Evolutionary conservation across 2,888 invertebrate genomes (phyloP), one percentile per base, ranked within the genome.

Genomic region (Muschampia plurimacula): DNA sequence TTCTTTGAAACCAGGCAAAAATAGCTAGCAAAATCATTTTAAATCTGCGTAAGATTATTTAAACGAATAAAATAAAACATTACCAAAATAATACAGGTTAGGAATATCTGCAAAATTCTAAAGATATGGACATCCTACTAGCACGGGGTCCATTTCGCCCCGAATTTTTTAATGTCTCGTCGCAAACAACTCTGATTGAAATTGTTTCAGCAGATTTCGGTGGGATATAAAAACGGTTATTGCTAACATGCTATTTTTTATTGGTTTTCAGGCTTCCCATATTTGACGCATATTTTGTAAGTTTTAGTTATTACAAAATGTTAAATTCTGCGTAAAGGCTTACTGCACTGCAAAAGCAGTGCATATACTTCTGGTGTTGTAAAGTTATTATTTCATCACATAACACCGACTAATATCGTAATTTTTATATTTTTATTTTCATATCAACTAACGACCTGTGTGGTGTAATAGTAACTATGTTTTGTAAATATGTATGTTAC

Each of bases 181-280:
- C 70, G 44, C 64, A 70, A 70, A 70, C 64, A 70, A 70, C 52
- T 59, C 65, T 70, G 64, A 70, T 70, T 70, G 70, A 70, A 70
- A 65, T 70, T 70, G 57, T 70, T 70, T 59, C 13, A 65, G 36
- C 46, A 65, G 41, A 55, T 41, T 63, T 69, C 44, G 55, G 57
- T 15, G 10, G 63, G 57, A 57, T 65, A 52, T 69, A 70, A 69
- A 49, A 65, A 57, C 57, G 28, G 64, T 57, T 70, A 69, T 69
- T 64, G 69, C 63, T 55, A 12, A 62, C 32, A 36, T 59, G 69
- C 36, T 63, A 65, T 65, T 70, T 69, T 70, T 69, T 44, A 69
- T 64, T 69, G 57, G 55, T 69, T 64, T 62, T 7, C 49, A 9
- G n/a, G 39, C 44, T 64, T 69, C 32, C 49, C 39, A 69, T 69